Evolutionary conservation across 2,797 vertebrate species (phyloP).

Genomic region (Tangara arthus): DNA sequence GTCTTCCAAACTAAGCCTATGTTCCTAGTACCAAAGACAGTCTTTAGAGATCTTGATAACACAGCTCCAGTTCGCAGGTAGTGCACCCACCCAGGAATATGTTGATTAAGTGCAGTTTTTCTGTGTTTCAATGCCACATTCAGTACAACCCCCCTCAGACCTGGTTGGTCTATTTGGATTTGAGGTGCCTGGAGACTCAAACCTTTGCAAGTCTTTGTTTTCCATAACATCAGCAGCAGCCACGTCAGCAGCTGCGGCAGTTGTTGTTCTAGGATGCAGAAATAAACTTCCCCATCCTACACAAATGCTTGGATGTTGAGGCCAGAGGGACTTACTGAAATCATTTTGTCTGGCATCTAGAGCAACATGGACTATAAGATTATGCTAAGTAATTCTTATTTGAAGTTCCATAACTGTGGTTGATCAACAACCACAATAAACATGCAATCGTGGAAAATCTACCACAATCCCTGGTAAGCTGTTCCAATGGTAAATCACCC

Average conservation of each 20-base stretch:
- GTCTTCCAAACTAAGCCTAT: background rate
- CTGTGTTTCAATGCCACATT: background rate
- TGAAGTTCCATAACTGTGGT: conserved; percentile 31
- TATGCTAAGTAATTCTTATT: conserved; percentile 5
- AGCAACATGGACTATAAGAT: background rate
- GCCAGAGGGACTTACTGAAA: background rate
- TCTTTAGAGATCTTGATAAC: background rate
- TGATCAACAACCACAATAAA: conserved; percentile 53
- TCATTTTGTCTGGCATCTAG: background rate
- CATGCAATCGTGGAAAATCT: conserved; percentile 43
- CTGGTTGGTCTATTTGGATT: background rate
- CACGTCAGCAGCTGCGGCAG: background rate
- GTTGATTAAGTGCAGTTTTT: background rate
- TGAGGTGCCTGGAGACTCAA: background rate
- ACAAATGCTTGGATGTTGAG: background rate
- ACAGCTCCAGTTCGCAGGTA: background rate
- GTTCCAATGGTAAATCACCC: conserved; percentile 31
- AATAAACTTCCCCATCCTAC: conserved; percentile 33
- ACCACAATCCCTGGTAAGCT: conserved; percentile 37
- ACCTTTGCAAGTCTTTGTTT: background rate
- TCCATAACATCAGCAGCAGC: background rate
- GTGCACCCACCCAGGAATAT: background rate
- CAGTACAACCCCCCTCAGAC: background rate
- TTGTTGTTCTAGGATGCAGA: conserved; percentile 1
- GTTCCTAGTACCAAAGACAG: background rate